Base-by-base conservation (phyloP, 2,888 invertebrate genomes). In the Aspidiotus destructor region DNA sequence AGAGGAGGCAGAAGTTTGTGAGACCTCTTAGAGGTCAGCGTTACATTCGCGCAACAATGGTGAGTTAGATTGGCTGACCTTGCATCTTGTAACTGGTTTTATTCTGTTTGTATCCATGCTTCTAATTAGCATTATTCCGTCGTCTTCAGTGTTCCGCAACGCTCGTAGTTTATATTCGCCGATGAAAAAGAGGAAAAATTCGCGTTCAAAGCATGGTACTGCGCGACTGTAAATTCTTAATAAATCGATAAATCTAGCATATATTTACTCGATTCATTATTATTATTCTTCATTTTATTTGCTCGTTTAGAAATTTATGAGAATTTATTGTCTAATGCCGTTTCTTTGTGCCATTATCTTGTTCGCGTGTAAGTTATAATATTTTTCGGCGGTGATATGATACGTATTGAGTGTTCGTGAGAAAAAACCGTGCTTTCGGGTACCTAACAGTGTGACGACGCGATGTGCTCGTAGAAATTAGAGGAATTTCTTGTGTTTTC, bases 61-160 rank as follows among this genome's bases (percentile, higher is more conserved):
- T 67, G 48, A 67, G 60, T 67, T 67, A 48, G 67, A 67, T 67
- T 67, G 67, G 67, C 60, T 67, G 67, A 67, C 67, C 67, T 67
- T 67, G 67, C 58, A 67, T 67, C 67, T 67, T 67, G 67, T 60
- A 67, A 67, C 67, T 67, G 67, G 67, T 67, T 67, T 58, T 67
- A 60, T 60, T 67, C 67, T 60, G 60, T 57, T 48, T 57, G 58
- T 60, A 58, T 60, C 67, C 60, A 67, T 58, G 67, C 60, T 67
- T 40, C 58, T 67, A 67, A 67, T 67, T 67, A 67, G 60, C 67
- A 67, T 67, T 67, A 67, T 67, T 67, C 60, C 52, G 58, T 67
- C 57, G 67, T 67, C 60, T 58, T 67, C 67, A 60, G 28, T 60
- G 67, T 67, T 67, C 67, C 67, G 67, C 67, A 60, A 67, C 60